phyloP scores from a whole-genome alignment of 2,888 invertebrate genomes.

The Chrysina gloriosa region DNA sequence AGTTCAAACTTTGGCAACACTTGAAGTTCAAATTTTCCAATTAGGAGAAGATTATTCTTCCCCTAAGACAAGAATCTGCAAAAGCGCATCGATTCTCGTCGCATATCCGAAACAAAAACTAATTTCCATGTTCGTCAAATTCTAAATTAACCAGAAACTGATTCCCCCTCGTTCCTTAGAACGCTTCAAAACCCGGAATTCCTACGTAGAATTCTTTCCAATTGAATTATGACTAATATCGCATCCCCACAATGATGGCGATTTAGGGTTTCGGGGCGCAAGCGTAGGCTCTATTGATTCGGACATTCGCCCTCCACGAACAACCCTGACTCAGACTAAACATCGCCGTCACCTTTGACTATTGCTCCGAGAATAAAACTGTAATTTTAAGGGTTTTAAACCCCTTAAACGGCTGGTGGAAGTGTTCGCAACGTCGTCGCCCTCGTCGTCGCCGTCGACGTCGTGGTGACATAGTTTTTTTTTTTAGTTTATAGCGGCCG shows the following conservation, averaged over 20 bases:
- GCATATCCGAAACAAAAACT: too few relatives aligned
- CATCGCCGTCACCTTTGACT: conserved; percentile 47
- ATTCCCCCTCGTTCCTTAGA: too few relatives aligned
- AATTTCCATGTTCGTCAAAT: too few relatives aligned
- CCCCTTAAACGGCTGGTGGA: conserved; percentile 39
- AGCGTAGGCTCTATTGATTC: conserved; percentile 53
- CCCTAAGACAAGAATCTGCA: too few relatives aligned
- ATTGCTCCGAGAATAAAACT: conserved; percentile 42
- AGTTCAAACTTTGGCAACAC: too few relatives aligned
- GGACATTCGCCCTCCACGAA: conserved; percentile 47
- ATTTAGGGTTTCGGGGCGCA: conserved; percentile 49
- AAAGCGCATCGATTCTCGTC: too few relatives aligned
- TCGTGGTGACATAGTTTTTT: conserved; percentile 30
- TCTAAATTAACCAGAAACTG: too few relatives aligned
- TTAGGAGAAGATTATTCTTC: too few relatives aligned
- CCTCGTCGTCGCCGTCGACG: too few relatives aligned
- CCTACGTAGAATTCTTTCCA: conserved; percentile 10
- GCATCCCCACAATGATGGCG: conserved; percentile 47
- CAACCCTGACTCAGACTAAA: conserved; percentile 52
- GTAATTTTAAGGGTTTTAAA: conserved; percentile 48
- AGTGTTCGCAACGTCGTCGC: conserved; percentile 5
- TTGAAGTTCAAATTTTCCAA: too few relatives aligned
- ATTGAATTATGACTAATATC: conserved; percentile 45
- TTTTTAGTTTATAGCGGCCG: conserved; percentile 43
- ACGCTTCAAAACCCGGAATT: too few relatives aligned